Conservation (phyloP, 2,797 vertebrate genomes). For the Chromis chromis region DNA sequence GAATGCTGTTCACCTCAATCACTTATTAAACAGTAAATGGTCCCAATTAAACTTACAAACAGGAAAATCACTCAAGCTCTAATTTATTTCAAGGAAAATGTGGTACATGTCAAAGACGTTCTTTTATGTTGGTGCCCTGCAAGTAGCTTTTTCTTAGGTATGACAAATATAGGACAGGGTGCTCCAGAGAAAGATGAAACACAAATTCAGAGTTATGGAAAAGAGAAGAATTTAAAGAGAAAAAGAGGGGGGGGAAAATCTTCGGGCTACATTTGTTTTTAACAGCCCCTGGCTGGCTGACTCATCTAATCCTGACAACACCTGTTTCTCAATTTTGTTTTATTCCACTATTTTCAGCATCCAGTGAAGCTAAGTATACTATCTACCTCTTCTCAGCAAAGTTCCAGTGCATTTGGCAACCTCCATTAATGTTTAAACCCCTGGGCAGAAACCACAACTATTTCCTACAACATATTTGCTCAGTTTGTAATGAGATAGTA, state of each 20-base stretch:
- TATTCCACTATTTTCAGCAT: slow-evolving; percentile 32
- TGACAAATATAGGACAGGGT: slow-evolving; percentile 9
- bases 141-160: slow-evolving; percentile 6
- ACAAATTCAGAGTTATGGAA: slow-evolving; percentile 15
- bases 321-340: slow-evolving; percentile 44
- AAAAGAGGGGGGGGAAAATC: slow-evolving; percentile 7
- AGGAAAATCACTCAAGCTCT: slow-evolving; percentile 15
- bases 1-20: neutral
- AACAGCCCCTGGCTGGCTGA: slow-evolving; percentile 39
- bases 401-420: slow-evolving; percentile 29
- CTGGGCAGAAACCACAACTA: slow-evolving; percentile 20
- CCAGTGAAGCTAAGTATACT: slow-evolving; percentile 10
- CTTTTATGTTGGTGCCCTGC: neutral
- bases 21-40: slow-evolving; percentile 13
- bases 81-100: slow-evolving; percentile 8
- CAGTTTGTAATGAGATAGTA: slow-evolving; percentile 29
- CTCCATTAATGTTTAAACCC: slow-evolving; percentile 35
- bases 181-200: slow-evolving; percentile 17
- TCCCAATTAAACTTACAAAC: slow-evolving; percentile 9
- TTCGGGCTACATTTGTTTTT: slow-evolving; percentile 33
- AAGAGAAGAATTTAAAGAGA: slow-evolving; percentile 16
- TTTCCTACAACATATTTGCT: slow-evolving; percentile 31
- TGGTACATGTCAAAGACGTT: slow-evolving; percentile 14
- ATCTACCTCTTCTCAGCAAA: slow-evolving; percentile 28
- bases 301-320: slow-evolving; percentile 46